Evolutionary conservation across 2,797 vertebrate species (phyloP), one percentile per base, ranked within the genome.

Genomic region (Lepus townsendii): DNA sequence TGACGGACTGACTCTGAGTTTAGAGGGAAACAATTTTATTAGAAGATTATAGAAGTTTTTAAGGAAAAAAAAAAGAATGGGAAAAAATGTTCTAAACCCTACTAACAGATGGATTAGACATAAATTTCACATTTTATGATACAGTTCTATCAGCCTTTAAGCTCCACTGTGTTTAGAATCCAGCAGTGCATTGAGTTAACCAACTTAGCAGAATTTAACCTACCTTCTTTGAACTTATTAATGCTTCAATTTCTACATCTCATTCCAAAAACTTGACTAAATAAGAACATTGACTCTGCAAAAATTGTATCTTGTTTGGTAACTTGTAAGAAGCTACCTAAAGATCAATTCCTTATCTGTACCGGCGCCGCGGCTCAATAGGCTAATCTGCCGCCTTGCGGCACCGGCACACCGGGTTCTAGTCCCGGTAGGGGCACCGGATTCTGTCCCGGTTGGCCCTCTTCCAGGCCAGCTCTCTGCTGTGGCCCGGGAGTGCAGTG

Each of bases 171-270:
- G 30, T 83, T 95, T 27, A 71, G 26, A 24, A 26, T 84, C 62
- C 75, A 80, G 82, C 63, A 86, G 16, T 65, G 3, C 24, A 88
- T 1, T n/a, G 9, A 85, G 12, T 32, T 88, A 9, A 35, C 14
- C 30, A 87, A 73, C 12, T 19, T 88, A 69, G 57, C 10, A 50
- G 42, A 52, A 88, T 71, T 76, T 90, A 79, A 38, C 30, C 24
- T 57, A n/a, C 62, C 22, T 95, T 54, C 52, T 72, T 91, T 8
- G 52, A 88, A 88, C 30, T 92, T 95, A 90, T 16, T 82, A 94
- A 88, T 77, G 19, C 24, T 32, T 60, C 42, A 83, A 88, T 76
- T 84, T 88, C 32, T 72, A 87, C 76, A 57, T 9, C 52, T 66
- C 3, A 90, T 60, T 83, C 57, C 47, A 84, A 94, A 80, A 84